Base-by-base conservation (phyloP, 1,140 invertebrate genomes). In the Zophobas morio region DNA sequence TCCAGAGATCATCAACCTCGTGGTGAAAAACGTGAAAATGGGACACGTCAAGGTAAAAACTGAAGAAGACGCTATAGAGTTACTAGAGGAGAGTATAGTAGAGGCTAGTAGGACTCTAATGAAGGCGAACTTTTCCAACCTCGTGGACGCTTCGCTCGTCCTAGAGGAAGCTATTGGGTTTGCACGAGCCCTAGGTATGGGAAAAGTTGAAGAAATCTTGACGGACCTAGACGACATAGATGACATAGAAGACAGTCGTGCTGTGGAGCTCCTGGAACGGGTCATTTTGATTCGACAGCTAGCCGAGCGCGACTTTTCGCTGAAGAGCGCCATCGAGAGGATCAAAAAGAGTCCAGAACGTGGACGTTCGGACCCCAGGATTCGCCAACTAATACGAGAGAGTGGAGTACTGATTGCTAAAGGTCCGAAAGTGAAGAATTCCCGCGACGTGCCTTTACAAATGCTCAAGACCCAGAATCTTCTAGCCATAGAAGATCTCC, bases 401-500 rank as follows among this genome's bases (percentile, higher is more conserved):
- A 94, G 93, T 82, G 93, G 91, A 1, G 90, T 91, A 1, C 84
- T 94, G 0, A 92, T 39, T n/a, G 80, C 79, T 0, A 78, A 80
- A 39, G 72, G 40, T 54, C 35, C 49, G 0, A 33, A 3, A 36
- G n/a, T 72, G 70, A 49, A 37, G 32, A 72, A 63, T 74, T 74
- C 60, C 72, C 81, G 87, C 91, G 92, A 93, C 71, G 89, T 94
- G 34, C 93, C 93, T 1, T 87, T 89, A 1, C 89, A 89, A 60
- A 84, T 94, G 34, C 88, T 94, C 40, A 87, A 90, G 75, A 88
- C 89, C 0, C 89, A 93, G 80, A 94, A 94, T 80, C 90, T 89
- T 82, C 85, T 94, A 1, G 93, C 93, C 0, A 93, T 94, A 85
- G 93, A 94, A 86, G 93, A 94, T 63, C 93, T 92, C 80, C 82